Evolutionary conservation across 2,797 vertebrate species (phyloP).

Genomic region (Okamejei kenojei): DNA sequence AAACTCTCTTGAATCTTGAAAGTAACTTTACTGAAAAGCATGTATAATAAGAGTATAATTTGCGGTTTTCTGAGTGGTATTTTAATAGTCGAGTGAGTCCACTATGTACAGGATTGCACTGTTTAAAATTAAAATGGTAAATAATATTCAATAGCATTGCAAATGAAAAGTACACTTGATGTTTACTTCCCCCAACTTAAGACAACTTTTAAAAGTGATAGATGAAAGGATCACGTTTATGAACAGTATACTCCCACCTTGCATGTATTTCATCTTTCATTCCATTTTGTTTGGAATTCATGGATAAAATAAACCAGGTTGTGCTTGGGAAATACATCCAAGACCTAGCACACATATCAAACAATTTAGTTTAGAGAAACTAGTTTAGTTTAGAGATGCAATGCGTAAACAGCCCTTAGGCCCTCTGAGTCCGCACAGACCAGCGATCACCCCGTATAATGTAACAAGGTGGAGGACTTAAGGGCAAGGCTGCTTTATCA

Average conservation of each 20-base stretch:
- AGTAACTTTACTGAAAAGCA: too few relatives aligned
- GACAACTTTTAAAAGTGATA: background rate
- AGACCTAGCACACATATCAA: background rate
- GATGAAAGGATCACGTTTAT: background rate
- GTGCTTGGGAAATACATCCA: background rate
- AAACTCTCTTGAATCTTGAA: too few relatives aligned
- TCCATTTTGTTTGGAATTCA: background rate
- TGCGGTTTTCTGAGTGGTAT: background rate
- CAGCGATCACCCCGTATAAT: too few relatives aligned
- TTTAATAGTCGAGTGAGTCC: background rate
- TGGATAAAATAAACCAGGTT: background rate
- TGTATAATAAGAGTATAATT: background rate
- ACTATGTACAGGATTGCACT: background rate
- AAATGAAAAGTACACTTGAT: background rate
- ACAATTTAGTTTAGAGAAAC: too few relatives aligned
- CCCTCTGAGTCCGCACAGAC: too few relatives aligned
- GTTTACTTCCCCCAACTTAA: background rate
- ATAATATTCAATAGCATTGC: background rate
- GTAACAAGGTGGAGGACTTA: too few relatives aligned
- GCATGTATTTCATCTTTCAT: background rate
- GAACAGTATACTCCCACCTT: background rate
- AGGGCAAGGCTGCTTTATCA: too few relatives aligned
- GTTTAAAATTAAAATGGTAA: background rate
- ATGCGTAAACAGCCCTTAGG: too few relatives aligned
- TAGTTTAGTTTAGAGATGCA: too few relatives aligned